phyloP scores from a whole-genome alignment of 2,888 invertebrate species.

The Microlaimidae sp. region DNA sequence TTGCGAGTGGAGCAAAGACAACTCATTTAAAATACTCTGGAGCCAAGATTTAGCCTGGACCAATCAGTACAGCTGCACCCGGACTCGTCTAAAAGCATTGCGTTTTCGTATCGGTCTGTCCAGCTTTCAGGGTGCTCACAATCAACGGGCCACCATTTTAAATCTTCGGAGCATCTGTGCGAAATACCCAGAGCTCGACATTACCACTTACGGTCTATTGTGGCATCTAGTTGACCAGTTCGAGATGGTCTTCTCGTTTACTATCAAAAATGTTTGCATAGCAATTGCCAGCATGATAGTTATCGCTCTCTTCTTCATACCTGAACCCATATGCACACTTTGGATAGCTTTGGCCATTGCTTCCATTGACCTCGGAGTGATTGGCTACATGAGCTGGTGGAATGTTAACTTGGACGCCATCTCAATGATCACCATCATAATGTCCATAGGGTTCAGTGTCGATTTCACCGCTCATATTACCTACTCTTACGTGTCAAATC shows the following conservation, averaged over 20 bases:
- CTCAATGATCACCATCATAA: constrained; percentile 87
- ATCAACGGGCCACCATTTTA: neutral
- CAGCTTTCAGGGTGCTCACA: neutral
- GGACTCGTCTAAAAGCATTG: constrained; percentile 20
- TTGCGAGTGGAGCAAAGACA: constrained; percentile 28
- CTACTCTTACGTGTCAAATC: no score
- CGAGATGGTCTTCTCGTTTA: constrained; percentile 23
- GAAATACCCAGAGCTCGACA: constrained; percentile 23
- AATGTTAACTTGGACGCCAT: constrained; percentile 62
- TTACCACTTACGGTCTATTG: constrained; percentile 30
- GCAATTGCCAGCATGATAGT: constrained; percentile 72
- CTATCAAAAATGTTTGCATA: constrained; percentile 30
- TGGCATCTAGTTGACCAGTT: constrained; percentile 30
- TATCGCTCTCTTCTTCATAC: constrained; percentile 78
- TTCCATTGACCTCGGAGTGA: constrained; percentile 69
- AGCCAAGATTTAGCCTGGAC: constrained; percentile 31
- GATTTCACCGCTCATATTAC: constrained; percentile 80
- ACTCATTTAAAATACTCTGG: constrained; percentile 33
- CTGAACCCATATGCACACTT: constrained; percentile 72
- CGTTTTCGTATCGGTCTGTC: constrained; percentile 24
- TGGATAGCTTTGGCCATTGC: constrained; percentile 80
- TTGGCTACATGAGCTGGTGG: constrained; percentile 90
- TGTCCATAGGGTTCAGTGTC: constrained; percentile 86
- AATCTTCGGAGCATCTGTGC: constrained; percentile 24
- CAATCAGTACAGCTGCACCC: constrained; percentile 19